A percentile compares a stretch with the other conserved stretches of the same genome.
Evolutionary conservation across 2,113 vertebrate species (phyloP).

Genomic region (Austrofundulus limnaeus): DNA sequence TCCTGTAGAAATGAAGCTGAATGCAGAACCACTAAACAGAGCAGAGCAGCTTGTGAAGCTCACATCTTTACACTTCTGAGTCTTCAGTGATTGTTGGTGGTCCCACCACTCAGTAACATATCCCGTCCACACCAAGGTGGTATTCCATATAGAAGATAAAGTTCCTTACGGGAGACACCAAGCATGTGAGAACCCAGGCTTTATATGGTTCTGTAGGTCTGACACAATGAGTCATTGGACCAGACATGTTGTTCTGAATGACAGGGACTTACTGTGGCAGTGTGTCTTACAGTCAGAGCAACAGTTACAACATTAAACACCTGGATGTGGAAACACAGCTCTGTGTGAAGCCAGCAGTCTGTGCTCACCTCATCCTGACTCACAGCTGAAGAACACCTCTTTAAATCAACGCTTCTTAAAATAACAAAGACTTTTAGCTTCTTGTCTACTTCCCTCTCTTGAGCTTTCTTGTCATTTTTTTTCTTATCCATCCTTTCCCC

Average conservation of each 20-base stretch:
- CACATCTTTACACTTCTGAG: no score
- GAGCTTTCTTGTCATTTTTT: conserved; percentile 68
- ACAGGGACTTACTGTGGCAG: not conserved
- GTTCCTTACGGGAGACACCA: no score
- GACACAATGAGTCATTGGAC: not conserved
- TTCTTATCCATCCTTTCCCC: conserved; percentile 64
- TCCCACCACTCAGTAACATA: no score
- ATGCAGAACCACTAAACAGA: no score
- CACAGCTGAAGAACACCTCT: conserved; percentile 38
- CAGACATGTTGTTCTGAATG: not conserved
- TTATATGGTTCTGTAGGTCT: not conserved
- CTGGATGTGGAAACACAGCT: not conserved
- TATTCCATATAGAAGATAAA: no score
- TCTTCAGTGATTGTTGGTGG: no score
- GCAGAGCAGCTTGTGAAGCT: no score
- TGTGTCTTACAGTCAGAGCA: not conserved
- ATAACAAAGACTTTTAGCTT: conserved; percentile 81
- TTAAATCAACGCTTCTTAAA: conserved; percentile 90
- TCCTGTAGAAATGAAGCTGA: no score
- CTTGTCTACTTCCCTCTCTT: conserved; percentile 50
- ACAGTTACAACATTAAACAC: conserved; percentile 6
- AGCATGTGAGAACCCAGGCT: no score
- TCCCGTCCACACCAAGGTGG: no score
- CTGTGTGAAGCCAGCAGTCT: conserved; percentile 18
- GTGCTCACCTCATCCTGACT: conserved; percentile 21